Percentiles rank a stretch among this genome's conserved stretches.
Conservation (phyloP, 2,888 invertebrate genomes). For the Chrysolina haemoptera region DNA sequence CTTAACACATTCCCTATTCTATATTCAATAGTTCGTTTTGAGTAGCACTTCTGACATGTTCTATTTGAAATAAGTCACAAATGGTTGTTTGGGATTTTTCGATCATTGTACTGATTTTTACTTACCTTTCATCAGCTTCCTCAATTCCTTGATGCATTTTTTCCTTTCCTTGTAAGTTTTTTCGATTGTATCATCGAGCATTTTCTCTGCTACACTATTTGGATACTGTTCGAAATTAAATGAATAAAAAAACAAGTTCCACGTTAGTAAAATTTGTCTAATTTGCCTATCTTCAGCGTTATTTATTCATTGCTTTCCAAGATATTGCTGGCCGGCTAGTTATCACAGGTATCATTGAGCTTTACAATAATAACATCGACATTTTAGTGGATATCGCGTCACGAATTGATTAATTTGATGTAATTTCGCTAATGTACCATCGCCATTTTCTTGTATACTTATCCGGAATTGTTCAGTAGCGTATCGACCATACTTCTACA, state of each 20-base stretch:
- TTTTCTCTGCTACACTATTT: background rate
- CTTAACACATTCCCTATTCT: no score
- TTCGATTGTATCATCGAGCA: background rate
- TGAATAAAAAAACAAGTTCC: no score
- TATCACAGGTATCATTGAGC: background rate
- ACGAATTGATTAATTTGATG: background rate
- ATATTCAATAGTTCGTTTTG: no score
- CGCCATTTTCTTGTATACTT: background rate
- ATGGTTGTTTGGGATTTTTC: no score
- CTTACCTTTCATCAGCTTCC: slow-evolving; percentile 48
- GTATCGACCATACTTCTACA: background rate
- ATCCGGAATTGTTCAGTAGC: background rate
- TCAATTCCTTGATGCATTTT: slow-evolving; percentile 41
- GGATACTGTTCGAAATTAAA: background rate
- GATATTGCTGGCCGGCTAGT: background rate
- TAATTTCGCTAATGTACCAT: background rate
- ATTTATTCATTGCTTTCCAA: background rate
- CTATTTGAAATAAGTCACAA: no score
- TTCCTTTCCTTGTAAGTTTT: slow-evolving; percentile 31
- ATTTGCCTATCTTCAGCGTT: background rate
- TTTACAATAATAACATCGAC: background rate
- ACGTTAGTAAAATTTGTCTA: background rate
- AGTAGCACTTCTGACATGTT: no score
- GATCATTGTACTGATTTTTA: no score
- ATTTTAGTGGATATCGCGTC: background rate